Base-by-base conservation (phyloP, 2,113 vertebrate species). In the Ameiurus melas region DNA sequence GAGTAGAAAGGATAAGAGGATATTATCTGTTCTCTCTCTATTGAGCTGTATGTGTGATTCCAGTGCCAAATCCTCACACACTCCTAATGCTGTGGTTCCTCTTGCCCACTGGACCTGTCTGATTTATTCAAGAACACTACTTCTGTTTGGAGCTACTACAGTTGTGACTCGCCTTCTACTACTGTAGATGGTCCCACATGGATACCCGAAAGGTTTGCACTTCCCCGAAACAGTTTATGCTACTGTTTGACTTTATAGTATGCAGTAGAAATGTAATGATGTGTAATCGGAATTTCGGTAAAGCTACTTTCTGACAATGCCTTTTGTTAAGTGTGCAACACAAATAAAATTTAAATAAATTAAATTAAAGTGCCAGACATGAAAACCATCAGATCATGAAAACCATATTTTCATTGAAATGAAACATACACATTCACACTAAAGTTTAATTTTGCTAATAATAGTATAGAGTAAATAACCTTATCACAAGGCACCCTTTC, bases 391-490 rank as follows among this genome's bases (percentile, higher is more conserved):
- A 53, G 22, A 89, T 83, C 79, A 68, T 64, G 70, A 88, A 92
- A 88, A 93, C 91, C 86, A 90, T 84, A 89, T 89, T 92, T 57
- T 89, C 77, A 91, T 91, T 93, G 73, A 68, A 89, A 90, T 57
- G 57, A 27, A 1, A 60, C 62, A 70, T 87, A 88, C 88, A 55
- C 53, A 55, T 2, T 1, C 53, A 55, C 53, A 55, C 51, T 1
- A 53, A 53, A 53, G 51, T 53, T 53, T 53, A 2, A 53, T 43
- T 43, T 43, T 43, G 39, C 78, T 60, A n/a, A n/a, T n/a, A n/a
- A n/a, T n/a, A n/a, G n/a, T n/a, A n/a, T n/a, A n/a, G n/a, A n/a
- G 88, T 90, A 93, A 93, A 94, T 93, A 94, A 93, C 94, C 92
- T 94, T 95, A 95, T 95, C 93, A 62, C 92, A 94, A 94, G 92